Conservation (phyloP, 2,888 invertebrate species). For the Andrena minutula region DNA sequence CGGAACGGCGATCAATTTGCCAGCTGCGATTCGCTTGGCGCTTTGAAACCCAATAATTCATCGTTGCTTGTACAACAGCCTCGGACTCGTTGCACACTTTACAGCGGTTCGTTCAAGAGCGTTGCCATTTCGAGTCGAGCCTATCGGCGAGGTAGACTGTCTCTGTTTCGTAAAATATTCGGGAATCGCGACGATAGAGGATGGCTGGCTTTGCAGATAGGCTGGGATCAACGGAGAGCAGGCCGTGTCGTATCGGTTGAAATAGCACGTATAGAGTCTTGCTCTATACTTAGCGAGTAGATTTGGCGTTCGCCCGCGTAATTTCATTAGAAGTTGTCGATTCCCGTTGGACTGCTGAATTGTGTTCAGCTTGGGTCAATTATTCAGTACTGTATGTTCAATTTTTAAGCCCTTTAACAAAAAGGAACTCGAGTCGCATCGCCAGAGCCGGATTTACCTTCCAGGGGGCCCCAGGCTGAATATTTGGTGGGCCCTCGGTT, state of each 20-base stretch:
- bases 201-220: slow-evolving; percentile 4
- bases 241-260: slow-evolving; percentile 27
- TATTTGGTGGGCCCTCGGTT: too few relatives aligned
- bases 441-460: too few relatives aligned
- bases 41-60: slow-evolving; percentile 47
- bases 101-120: background rate
- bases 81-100: background rate
- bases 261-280: slow-evolving; percentile 23
- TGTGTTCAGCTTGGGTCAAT: background rate
- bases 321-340: slow-evolving; percentile 53
- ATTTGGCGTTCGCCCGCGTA: slow-evolving; percentile 53
- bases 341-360: background rate
- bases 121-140: background rate
- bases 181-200: background rate
- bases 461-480: too few relatives aligned
- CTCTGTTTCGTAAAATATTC: background rate
- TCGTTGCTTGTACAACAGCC: background rate
- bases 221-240: slow-evolving; percentile 8
- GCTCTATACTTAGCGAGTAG: slow-evolving; percentile 48
- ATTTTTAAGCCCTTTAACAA: too few relatives aligned
- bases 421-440: background rate
- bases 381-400: too few relatives aligned
- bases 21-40: slow-evolving; percentile 30
- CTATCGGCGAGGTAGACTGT: background rate
- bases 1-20: slow-evolving; percentile 43